Evolutionary conservation across 1,140 invertebrate species (phyloP).

Genomic region (Anoplophora glabripennis): DNA sequence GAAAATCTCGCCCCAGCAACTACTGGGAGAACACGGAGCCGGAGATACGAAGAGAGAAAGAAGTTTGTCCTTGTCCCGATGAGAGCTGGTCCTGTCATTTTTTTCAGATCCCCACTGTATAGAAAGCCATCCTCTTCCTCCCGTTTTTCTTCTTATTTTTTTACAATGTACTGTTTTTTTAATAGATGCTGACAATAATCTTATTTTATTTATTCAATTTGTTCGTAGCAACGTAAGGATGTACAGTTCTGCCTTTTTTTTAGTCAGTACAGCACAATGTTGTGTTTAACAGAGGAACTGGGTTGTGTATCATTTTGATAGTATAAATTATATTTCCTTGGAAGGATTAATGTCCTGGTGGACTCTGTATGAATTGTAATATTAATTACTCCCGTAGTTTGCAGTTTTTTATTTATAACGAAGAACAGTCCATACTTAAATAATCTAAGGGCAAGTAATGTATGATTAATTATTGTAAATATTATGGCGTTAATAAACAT

Average conservation of each 20-base stretch:
- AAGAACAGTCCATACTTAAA: constrained; percentile 17
- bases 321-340: constrained; percentile 2
- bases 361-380: constrained; percentile 2
- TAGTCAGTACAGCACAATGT: not conserved
- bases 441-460: constrained; percentile 21
- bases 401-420: constrained; percentile 11
- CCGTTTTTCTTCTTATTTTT: constrained; percentile 1
- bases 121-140: not conserved
- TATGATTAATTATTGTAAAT: constrained; percentile 18
- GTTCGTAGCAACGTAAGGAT: not conserved
- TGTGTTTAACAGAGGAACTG: not conserved
- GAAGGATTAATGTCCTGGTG: constrained; percentile 5
- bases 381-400: not conserved
- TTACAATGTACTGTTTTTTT: constrained; percentile 10
- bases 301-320: not conserved
- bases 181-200: constrained; percentile 9
- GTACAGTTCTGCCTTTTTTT: too few species aligned
- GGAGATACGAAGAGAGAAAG: constrained; percentile 56
- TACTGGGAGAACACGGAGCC: constrained; percentile 59
- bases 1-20: constrained; percentile 71
- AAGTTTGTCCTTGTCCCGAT: constrained; percentile 53
- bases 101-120: not conserved
- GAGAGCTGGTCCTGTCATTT: constrained; percentile 2
- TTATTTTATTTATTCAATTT: constrained; percentile 2
- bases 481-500: constrained; percentile 18